A percentile compares a stretch with the other conserved stretches of the same genome.
phyloP scores from a whole-genome alignment of 2,113 vertebrate species.

The Austrofundulus limnaeus region DNA sequence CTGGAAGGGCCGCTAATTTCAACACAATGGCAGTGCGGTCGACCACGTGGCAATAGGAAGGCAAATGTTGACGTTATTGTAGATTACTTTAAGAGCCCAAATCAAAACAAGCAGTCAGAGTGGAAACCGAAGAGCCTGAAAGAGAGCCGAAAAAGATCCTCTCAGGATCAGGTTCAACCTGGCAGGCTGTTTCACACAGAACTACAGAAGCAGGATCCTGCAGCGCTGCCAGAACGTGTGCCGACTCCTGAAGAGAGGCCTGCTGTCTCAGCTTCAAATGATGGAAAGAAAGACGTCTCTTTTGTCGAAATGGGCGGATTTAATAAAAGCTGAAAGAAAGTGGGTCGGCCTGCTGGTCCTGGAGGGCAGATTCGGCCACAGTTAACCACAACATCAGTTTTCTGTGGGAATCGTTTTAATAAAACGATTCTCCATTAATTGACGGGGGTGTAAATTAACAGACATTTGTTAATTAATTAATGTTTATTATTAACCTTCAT shows the following conservation, averaged over 20 bases:
- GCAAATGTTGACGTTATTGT: constrained; percentile 26
- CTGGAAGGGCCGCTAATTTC: constrained; percentile 44
- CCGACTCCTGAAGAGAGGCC: constrained; percentile 29
- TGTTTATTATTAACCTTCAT: too few species aligned
- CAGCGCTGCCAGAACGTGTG: constrained; percentile 12
- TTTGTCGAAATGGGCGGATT: too few species aligned
- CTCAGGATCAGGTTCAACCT: background rate
- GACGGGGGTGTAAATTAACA: too few species aligned
- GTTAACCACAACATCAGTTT: background rate
- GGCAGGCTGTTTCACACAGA: too few species aligned
- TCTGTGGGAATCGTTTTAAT: background rate
- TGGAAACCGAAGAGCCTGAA: constrained; percentile 7
- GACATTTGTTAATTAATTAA: too few species aligned
- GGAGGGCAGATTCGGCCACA: background rate
- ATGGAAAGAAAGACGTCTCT: background rate
- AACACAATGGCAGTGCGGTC: constrained; percentile 51
- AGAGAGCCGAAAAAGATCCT: background rate
- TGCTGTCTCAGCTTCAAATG: constrained; percentile 12
- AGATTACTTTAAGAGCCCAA: constrained; percentile 29
- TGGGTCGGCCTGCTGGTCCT: background rate
- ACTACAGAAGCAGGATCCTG: too few species aligned
- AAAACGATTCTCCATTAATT: background rate
- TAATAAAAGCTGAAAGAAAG: background rate
- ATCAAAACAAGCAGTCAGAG: constrained; percentile 35
- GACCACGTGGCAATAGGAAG: constrained; percentile 46